Evolutionary conservation across 2,888 invertebrate species (phyloP), one percentile per base, ranked within the genome.

Genomic region (Prenolepis imparis): DNA sequence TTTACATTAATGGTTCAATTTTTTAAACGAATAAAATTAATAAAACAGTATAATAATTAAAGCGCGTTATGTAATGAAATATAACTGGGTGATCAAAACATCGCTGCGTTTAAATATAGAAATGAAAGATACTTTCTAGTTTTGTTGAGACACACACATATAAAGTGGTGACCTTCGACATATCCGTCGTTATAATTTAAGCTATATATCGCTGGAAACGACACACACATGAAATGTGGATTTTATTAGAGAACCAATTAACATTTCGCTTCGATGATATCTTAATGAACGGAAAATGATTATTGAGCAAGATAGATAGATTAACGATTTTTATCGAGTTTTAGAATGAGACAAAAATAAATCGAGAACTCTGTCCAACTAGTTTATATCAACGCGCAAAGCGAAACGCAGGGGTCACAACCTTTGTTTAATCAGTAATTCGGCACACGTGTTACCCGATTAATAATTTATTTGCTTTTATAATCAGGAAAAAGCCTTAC

Each of bases 361-460:
- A 12, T 24, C 12, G 3, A 32, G 11, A 52, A 44, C 70, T 44
- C 15, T 57, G 36, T n/a, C 15, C 24, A 32, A 18, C 28, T 39
- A 39, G 41, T 1, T 32, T 39, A 6, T 44, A 70, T 39, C 67
- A 77, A 15, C 48, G 63, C 12, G n/a, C n/a, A n/a, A n/a, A 44
- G 18, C 15, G 18, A 67, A 28, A 48, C 64, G 12, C 21, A 32
- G 68, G 64, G 75, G 48, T 88, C 77, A 68, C 80, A 77, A 86
- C 86, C 75, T 73, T 32, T 59, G 28, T 59, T 32, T 82, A 80
- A 83, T 87, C 82, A 28, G 44, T 8, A 41, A 67, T 75, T 66
- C 74, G 59, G 21, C 15, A 57, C 41, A 55, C 32, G 32, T 41
- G 24, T 24, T 21, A 12, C 36, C 6, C 66, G n/a, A 28, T 74